phyloP scores from a whole-genome alignment of 2,888 invertebrate species.

The Orchesella flavescens region DNA sequence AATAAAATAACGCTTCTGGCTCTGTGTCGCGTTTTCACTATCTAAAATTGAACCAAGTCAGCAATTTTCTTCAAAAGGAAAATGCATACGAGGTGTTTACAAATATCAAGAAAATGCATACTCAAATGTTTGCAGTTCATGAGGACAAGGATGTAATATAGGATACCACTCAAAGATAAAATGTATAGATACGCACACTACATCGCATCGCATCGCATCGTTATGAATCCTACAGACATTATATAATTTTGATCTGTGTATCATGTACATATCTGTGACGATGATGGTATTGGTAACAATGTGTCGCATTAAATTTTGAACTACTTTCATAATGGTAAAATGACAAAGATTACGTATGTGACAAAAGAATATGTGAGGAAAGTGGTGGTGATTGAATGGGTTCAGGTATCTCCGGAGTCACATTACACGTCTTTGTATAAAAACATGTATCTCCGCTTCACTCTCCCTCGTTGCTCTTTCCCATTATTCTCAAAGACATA shows the following conservation, averaged over 20 bases:
- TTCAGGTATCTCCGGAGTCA: slow-evolving; percentile 34
- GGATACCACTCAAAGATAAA: too few relatives aligned
- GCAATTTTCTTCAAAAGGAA: background rate
- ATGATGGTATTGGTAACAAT: background rate
- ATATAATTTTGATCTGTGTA: background rate
- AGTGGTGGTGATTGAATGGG: slow-evolving; percentile 14
- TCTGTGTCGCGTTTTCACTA: background rate
- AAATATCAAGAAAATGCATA: too few relatives aligned
- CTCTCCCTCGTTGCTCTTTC: background rate
- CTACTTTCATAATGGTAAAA: too few relatives aligned
- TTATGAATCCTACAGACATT: too few relatives aligned
- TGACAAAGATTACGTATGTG: too few relatives aligned
- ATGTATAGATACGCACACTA: too few relatives aligned
- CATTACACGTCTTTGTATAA: slow-evolving; percentile 1
- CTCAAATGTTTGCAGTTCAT: too few relatives aligned
- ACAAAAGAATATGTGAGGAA: background rate
- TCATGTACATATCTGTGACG: background rate
- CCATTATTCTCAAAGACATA: background rate
- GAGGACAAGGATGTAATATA: too few relatives aligned
- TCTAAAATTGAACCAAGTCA: slow-evolving; percentile 1
- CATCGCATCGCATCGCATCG: too few relatives aligned
- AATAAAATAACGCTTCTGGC: background rate
- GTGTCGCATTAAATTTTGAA: too few relatives aligned
- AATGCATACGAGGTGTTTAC: background rate
- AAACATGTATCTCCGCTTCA: background rate